Base-by-base conservation (phyloP, 1,140 invertebrate species). In the Papilio xuthus region DNA sequence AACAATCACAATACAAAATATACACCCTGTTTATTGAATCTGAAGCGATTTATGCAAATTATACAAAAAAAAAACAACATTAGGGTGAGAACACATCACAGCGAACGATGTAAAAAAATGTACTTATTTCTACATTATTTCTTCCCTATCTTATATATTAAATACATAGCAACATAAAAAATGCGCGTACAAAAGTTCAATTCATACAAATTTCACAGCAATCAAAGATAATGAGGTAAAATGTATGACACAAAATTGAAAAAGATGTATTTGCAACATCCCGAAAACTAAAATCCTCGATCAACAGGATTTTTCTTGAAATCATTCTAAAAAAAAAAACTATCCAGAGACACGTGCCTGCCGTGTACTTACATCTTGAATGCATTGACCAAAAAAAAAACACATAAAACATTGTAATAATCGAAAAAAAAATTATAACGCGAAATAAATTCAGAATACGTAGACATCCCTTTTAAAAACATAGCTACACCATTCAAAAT, bases 11-110 rank as follows among this genome's bases (percentile, higher is more conserved):
- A 60, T 76, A 76, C 32, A 76, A 60, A 76, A 76, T 42, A 63
- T 76, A 76, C 74, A 76, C 74, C 74, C 74, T 76, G 74, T 76
- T 76, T 76, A 63, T 76, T 76, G 74, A 76, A 76, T 76, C 50
- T 41, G 74, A 76, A 76, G 74, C 53, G 37, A 60, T 37, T 8
- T 18, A 15, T 63, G 53, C 50, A 63, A 60, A 76, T 60, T 72
- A 72, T 72, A 72, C 70, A 60, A 56, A 75, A 28, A 50, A n/a
- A 28, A 60, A 76, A 60, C 44, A 53, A 74, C 32, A 12, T 76
- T 41, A 60, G 50, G 74, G 50, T 60, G 74, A 76, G 74, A 76
- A 18, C 53, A 37, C 74, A 76, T 10, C 20, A 42, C 18, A 23
- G 50, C 42, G 72, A 23, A 28, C 10, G 12, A 28, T 23, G 41